Base-by-base conservation (phyloP, 2,888 invertebrate genomes). In the Hoplodrina blanda region DNA sequence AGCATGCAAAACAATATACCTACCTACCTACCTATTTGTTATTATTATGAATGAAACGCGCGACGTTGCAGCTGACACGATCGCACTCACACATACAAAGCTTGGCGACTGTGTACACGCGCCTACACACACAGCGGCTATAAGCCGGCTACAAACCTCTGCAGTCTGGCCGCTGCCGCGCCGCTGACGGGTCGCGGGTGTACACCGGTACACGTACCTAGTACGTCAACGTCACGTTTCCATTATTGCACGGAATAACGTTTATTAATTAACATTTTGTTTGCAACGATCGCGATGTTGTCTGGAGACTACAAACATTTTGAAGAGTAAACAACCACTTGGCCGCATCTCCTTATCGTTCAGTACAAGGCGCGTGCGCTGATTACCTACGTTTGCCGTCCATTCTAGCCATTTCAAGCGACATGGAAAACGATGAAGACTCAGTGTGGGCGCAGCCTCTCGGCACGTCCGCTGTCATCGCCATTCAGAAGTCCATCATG, bases 81-180 rank as follows among this genome's bases (percentile, higher is more conserved):
- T n/a, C 50, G 46, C 37, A 15, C 49, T 37, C 69, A 74, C 60
- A 17, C 74, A 37, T 56, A 53, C 61, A 37, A 20, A 11, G 41
- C 11, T 8, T 13, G 41, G 41, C 41, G 41, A 41, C 4, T 19
- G 20, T 19, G 20, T 20, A 37, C n/a, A 2, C 8, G 15, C 49
- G 49, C 20, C 41, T 53, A 76, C 74, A 44, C 74, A 74, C 76
- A 76, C 74, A 62, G 62, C 33, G 17, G 59, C 70, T 64, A 74
- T 74, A 74, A 74, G 74, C 74, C 76, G 62, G 74, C 74, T 69
- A 69, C 62, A 76, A 17, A 76, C 76, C 74, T 41, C 74, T 53
- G n/a, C 69, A 74, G 76, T 63, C 15, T 11, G 50, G 57, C 33
- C 41, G 50, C 59, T 25, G 57, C 53, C 44, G 74, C 62, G 76